Conservation (phyloP, 2,113 vertebrate genomes). For the Syrmaticus mikado region DNA sequence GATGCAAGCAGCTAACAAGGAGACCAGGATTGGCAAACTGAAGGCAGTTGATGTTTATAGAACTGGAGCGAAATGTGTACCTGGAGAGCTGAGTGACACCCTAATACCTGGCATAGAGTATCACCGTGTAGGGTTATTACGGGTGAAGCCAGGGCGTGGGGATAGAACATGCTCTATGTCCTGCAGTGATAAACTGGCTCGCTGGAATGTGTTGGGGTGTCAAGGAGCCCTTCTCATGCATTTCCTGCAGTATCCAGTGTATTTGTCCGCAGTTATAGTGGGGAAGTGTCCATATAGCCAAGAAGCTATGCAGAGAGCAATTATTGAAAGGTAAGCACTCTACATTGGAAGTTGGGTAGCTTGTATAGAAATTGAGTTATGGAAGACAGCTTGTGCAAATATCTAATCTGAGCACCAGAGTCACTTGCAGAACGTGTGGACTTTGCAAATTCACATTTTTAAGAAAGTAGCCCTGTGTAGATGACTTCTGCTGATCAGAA, state of each 20-base stretch:
- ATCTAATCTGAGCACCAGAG: not conserved
- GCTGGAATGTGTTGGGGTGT: conserved; percentile 90
- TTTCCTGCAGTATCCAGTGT: conserved; percentile 88
- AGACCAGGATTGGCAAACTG: not conserved
- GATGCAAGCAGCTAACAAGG: not conserved
- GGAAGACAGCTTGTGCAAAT: not conserved
- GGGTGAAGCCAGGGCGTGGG: conserved; percentile 93
- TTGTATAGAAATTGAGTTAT: not conserved
- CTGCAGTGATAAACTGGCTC: conserved; percentile 93
- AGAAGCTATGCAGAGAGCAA: conserved; percentile 85
- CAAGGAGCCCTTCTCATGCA: conserved; percentile 94
- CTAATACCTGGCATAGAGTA: conserved; percentile 79
- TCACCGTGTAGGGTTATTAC: conserved; percentile 85
- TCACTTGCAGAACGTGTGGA: not conserved
- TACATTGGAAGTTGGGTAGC: not conserved
- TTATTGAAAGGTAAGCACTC: conserved; percentile 80
- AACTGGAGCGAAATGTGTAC: conserved; percentile 94
- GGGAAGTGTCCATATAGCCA: conserved; percentile 89
- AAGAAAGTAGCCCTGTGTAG: not conserved
- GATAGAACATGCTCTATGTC: conserved; percentile 90
- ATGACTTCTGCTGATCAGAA: not conserved
- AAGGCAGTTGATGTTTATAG: conserved; percentile 82
- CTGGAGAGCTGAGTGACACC: conserved; percentile 79
- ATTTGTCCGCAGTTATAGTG: conserved; percentile 85
- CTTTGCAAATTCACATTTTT: not conserved